Evolutionary conservation across 37 sponge, comb jelly and placozoan genomes (phyloP).

Genomic region (Amphimedon queenslandica): DNA sequence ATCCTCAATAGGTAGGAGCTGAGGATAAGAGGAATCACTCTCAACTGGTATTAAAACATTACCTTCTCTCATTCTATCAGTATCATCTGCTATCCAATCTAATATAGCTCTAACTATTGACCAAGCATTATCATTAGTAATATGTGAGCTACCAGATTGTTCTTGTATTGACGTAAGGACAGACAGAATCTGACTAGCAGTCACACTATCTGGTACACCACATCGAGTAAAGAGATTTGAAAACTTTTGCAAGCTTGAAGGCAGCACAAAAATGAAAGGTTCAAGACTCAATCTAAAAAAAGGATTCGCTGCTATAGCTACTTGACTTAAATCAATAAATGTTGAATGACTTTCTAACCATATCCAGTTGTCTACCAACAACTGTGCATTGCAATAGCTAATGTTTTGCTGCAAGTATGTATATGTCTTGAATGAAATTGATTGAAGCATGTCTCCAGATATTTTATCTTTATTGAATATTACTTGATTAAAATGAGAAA

Average conservation of each 20-base stretch:
- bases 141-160: background rate
- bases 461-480: too few relatives aligned
- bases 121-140: conserved; percentile 1
- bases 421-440: too few relatives aligned
- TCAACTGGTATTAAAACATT: conserved; percentile 28
- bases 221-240: conserved; percentile 17
- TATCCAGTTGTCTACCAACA: too few relatives aligned
- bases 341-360: too few relatives aligned
- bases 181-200: conserved; percentile 24
- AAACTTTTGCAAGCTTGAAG: too few relatives aligned
- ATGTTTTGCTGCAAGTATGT: too few relatives aligned
- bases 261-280: conserved; percentile 42
- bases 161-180: conserved; percentile 34
- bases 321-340: background rate
- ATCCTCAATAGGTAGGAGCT: conserved; percentile 4
- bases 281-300: conserved; percentile 9
- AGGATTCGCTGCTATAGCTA: background rate
- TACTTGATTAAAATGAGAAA: too few relatives aligned
- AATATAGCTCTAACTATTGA: background rate
- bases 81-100: background rate
- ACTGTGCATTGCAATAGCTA: too few relatives aligned
- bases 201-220: conserved; percentile 21
- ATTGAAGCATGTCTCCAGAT: too few relatives aligned
- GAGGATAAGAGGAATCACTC: conserved; percentile 10
- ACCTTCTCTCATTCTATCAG: background rate